Evolutionary conservation across 2,888 invertebrate species (phyloP).

Genomic region (Dryadula phaetusa): DNA sequence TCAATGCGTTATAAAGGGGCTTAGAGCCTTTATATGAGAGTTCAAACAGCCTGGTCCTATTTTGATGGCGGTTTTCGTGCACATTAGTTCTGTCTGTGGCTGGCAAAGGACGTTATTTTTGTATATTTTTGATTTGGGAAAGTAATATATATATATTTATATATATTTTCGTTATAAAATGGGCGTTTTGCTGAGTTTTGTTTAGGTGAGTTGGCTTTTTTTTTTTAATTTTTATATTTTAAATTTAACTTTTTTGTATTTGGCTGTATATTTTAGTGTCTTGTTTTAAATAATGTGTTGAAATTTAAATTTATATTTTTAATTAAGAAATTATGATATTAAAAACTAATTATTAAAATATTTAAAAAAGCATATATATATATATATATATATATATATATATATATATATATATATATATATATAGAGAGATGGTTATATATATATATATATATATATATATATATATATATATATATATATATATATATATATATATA

Average conservation of each 20-base stretch:
- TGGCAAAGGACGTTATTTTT: slow-evolving; percentile 54
- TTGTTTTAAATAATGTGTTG: not conserved
- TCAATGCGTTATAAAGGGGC: slow-evolving; percentile 56
- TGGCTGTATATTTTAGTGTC: not conserved
- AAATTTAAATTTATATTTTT: too few relatives aligned
- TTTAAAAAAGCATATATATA: too few relatives aligned
- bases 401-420: too few relatives aligned
- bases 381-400: too few relatives aligned
- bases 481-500: too few relatives aligned
- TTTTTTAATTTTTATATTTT: slow-evolving; percentile 3
- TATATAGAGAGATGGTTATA: too few relatives aligned
- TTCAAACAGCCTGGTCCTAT: slow-evolving; percentile 58
- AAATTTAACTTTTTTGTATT: not conserved
- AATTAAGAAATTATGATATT: too few relatives aligned
- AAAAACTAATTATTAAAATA: too few relatives aligned
- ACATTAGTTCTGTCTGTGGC: slow-evolving; percentile 57
- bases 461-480: too few relatives aligned
- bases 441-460: too few relatives aligned
- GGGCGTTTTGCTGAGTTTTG: slow-evolving; percentile 49
- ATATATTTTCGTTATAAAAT: slow-evolving; percentile 50
- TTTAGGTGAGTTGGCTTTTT: slow-evolving; percentile 61
- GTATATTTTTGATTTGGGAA: too few relatives aligned
- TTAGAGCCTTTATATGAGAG: slow-evolving; percentile 55
- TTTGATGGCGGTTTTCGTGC: slow-evolving; percentile 52
- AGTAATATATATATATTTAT: too few relatives aligned